A percentile compares a stretch with the other conserved stretches of the same genome.
These are phyloP conservation scores for Melieria crassipennis DNA, from an alignment of 2,888 invertebrate genomes.

Conservation along the genomic window DNA sequence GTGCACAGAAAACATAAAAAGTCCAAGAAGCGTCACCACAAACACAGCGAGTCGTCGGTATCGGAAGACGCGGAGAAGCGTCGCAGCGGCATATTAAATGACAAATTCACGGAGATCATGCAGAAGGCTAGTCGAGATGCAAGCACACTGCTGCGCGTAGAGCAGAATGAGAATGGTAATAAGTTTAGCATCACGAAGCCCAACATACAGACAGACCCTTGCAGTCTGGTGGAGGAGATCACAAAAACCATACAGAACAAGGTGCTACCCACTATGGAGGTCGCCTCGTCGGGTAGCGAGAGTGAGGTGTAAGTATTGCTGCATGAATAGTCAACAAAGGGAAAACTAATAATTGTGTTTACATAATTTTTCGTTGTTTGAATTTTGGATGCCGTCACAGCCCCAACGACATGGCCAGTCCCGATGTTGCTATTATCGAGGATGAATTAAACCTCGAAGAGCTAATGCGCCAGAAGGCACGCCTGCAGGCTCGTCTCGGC, in stretches of 20 bases:
- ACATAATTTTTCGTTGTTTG: conserved; percentile 7
- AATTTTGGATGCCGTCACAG: conserved; percentile 40
- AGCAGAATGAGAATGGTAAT: conserved; percentile 53
- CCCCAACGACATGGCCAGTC: conserved; percentile 74
- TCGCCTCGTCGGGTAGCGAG: conserved; percentile 76
- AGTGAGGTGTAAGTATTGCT: conserved; percentile 67
- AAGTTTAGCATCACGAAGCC: conserved; percentile 56
- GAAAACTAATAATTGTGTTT: neutral
- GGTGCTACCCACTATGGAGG: conserved; percentile 68
- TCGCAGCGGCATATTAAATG: conserved; percentile 57
- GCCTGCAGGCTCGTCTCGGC: conserved; percentile 80
- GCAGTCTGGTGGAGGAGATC: conserved; percentile 67
- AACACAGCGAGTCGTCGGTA: conserved; percentile 63
- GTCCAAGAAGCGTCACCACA: conserved; percentile 68
- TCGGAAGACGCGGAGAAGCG: conserved; percentile 49
- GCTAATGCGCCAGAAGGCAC: conserved; percentile 87
- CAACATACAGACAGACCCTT: conserved; percentile 65
- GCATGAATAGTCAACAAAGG: neutral
- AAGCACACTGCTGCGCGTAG: conserved; percentile 44
- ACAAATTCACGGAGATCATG: conserved; percentile 64
- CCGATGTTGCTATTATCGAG: conserved; percentile 80
- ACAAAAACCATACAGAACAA: conserved; percentile 65
- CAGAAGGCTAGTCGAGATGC: conserved; percentile 57
- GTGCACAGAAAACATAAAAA: conserved; percentile 73
- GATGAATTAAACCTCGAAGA: conserved; percentile 90